A percentile compares a stretch with the other conserved stretches of the same genome.
Evolutionary conservation across 2,797 vertebrate genomes (phyloP).

Genomic region (Nyctibius grandis): DNA sequence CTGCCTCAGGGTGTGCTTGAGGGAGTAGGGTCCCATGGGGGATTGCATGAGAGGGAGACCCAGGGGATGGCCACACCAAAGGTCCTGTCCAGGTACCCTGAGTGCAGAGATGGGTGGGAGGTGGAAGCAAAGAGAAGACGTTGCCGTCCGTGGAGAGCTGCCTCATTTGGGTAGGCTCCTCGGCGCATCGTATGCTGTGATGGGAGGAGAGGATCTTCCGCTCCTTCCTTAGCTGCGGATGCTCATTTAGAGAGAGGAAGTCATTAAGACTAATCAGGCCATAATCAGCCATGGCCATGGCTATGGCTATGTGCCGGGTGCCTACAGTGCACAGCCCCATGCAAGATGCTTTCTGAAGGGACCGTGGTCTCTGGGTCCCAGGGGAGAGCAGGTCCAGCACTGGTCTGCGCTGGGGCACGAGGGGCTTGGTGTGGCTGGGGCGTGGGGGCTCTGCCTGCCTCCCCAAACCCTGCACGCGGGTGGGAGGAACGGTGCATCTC

Average conservation of each 20-base stretch:
- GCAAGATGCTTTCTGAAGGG: not conserved
- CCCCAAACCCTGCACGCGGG: accelerated
- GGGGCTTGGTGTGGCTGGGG: accelerated
- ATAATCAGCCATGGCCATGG: not conserved
- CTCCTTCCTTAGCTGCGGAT: not conserved
- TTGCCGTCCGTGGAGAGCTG: not conserved
- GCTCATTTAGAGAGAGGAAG: conserved; percentile 33
- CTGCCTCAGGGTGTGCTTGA: accelerated
- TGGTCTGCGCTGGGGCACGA: not conserved
- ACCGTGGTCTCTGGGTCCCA: accelerated
- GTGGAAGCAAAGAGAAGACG: not conserved
- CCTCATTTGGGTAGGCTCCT: not conserved
- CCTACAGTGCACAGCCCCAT: accelerated
- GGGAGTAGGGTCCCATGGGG: accelerated
- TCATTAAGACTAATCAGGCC: conserved; percentile 47
- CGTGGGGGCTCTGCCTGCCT: not conserved
- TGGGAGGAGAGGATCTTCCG: conserved; percentile 14
- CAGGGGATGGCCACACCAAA: not conserved
- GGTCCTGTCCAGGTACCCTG: not conserved
- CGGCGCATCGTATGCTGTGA: not conserved
- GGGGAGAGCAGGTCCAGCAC: not conserved
- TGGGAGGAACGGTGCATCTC: accelerated
- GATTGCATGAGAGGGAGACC: not conserved
- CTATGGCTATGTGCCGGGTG: not conserved
- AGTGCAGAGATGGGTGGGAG: not conserved